Evolutionary conservation across 1,140 invertebrate genomes (phyloP).

Genomic region (Zophobas atratus): DNA sequence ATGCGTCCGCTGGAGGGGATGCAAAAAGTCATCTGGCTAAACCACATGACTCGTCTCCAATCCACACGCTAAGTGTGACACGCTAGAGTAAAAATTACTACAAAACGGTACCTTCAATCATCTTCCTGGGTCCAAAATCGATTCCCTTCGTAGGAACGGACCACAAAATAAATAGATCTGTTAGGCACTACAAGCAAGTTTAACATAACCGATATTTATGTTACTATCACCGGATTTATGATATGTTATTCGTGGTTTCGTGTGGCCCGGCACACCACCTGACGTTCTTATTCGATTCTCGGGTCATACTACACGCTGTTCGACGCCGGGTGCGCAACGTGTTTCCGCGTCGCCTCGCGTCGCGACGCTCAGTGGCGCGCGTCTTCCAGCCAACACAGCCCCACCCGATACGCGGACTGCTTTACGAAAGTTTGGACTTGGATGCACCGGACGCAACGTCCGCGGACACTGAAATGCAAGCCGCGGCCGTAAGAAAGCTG

Average conservation of each 20-base stretch:
- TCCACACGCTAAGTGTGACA: constrained; percentile 32
- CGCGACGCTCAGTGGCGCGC: constrained; percentile 48
- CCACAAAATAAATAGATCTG: constrained; percentile 43
- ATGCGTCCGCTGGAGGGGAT: constrained; percentile 12
- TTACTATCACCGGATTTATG: constrained; percentile 48
- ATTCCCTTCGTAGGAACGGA: constrained; percentile 40
- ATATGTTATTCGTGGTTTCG: constrained; percentile 49
- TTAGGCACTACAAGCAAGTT: constrained; percentile 48
- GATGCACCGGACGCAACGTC: no score
- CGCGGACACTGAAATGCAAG: no score
- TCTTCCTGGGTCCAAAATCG: constrained; percentile 44
- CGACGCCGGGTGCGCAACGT: constrained; percentile 48
- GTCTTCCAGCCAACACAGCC: constrained; percentile 44
- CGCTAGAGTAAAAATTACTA: constrained; percentile 31
- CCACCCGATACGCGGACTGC: constrained; percentile 38
- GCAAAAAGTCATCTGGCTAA: constrained; percentile 24
- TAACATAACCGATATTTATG: constrained; percentile 39
- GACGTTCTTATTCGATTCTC: constrained; percentile 50
- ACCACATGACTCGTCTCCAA: constrained; percentile 25
- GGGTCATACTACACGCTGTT: constrained; percentile 56
- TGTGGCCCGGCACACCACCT: constrained; percentile 46
- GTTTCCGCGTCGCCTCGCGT: constrained; percentile 48
- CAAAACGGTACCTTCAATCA: constrained; percentile 35
- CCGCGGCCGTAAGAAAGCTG: no score
- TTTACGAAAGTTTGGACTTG: no score